phyloP scores from a whole-genome alignment of 1,140 invertebrate species.

The Lordiphosa collinella region DNA sequence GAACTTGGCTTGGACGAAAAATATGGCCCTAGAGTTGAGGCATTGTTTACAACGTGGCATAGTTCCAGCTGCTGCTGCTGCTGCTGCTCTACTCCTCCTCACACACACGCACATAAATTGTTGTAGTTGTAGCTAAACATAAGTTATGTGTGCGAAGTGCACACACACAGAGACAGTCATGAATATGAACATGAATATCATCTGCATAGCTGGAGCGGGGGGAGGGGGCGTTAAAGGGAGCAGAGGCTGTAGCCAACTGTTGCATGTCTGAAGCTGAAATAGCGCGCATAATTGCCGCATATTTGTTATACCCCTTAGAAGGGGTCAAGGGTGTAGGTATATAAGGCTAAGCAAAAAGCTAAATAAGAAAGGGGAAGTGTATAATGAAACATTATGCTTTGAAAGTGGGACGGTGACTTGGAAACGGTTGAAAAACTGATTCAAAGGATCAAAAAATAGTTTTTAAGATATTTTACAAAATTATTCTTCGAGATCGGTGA shows the following conservation, averaged over 20 bases:
- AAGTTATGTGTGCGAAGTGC: constrained; percentile 63
- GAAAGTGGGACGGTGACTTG: no score
- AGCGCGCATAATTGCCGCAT: constrained; percentile 62
- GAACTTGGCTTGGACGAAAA: constrained; percentile 28
- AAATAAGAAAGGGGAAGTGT: background rate
- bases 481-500: no score
- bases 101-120: constrained; percentile 63
- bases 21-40: constrained; percentile 16
- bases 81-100: constrained; percentile 10
- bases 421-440: no score
- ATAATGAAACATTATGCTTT: background rate
- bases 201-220: constrained; percentile 8
- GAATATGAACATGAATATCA: constrained; percentile 44
- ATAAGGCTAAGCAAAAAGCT: background rate
- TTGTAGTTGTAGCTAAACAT: constrained; percentile 63
- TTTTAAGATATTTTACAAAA: no score
- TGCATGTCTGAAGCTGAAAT: constrained; percentile 63
- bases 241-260: constrained; percentile 46
- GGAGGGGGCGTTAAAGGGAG: background rate
- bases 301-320: constrained; percentile 24
- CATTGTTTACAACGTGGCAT: constrained; percentile 42
- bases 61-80: constrained; percentile 37
- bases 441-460: no score
- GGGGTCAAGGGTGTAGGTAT: background rate
- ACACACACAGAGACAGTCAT: constrained; percentile 37